A percentile compares a stretch with the other conserved stretches of the same genome.
Conservation (phyloP, 2,797 vertebrate genomes). For the Ctenopoma kingsleyae region DNA sequence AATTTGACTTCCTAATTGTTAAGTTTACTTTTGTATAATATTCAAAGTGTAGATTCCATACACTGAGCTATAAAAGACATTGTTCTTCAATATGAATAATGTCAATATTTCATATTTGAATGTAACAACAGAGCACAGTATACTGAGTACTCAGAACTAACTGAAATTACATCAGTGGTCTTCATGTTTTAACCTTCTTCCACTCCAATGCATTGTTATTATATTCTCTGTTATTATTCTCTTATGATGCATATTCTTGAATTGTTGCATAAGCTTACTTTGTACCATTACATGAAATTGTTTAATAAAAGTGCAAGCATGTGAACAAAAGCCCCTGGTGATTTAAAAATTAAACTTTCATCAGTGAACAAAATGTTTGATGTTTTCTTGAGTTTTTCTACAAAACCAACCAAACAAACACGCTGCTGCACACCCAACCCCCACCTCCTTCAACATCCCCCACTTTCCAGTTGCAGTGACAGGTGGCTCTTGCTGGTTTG, state of each 20-base stretch:
- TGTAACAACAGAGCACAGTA: no score
- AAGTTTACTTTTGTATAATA: background rate
- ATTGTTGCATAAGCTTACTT: background rate
- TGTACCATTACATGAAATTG: background rate
- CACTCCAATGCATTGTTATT: no score
- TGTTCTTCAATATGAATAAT: no score
- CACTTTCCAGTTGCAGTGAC: slow-evolving; percentile 84
- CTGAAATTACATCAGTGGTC: no score
- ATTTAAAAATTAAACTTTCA: background rate
- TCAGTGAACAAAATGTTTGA: background rate
- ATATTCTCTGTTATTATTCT: background rate
- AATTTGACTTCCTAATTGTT: background rate
- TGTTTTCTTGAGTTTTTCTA: background rate
- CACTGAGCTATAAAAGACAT: background rate
- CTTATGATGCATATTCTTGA: background rate
- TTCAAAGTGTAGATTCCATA: background rate
- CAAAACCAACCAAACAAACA: slow-evolving; percentile 18
- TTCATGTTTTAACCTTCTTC: no score
- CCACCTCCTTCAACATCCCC: slow-evolving; percentile 53
- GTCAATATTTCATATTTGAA: background rate
- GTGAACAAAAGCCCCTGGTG: background rate
- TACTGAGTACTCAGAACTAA: no score
- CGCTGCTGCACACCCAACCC: slow-evolving; percentile 52
- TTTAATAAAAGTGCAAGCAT: background rate
- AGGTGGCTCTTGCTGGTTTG: slow-evolving; percentile 84